Evolutionary conservation across 2,888 invertebrate species (phyloP).

Genomic region (Amphiduros pacificus): DNA sequence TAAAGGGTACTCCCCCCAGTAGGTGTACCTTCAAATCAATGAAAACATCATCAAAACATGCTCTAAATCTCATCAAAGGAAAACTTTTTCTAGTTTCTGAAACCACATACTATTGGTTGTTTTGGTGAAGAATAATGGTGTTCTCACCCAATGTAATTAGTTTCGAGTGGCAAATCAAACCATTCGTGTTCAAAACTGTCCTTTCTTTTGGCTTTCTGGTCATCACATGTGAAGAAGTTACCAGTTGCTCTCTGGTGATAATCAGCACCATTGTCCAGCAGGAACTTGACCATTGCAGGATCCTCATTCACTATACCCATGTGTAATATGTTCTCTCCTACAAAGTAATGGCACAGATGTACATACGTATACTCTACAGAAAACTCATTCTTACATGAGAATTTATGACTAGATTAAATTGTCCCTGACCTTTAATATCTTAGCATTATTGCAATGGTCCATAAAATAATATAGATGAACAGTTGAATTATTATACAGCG

Average conservation of each 20-base stretch:
- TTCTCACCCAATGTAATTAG: conserved; percentile 58
- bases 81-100: too few relatives aligned
- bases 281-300: conserved; percentile 93
- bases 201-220: conserved; percentile 86
- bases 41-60: not conserved
- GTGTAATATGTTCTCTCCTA: conserved; percentile 90
- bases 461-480: too few relatives aligned
- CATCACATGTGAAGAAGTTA: conserved; percentile 96
- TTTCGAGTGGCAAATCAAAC: conserved; percentile 76
- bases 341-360: too few relatives aligned
- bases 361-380: too few relatives aligned
- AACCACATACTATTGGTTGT: too few relatives aligned
- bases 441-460: too few relatives aligned
- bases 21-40: conserved; percentile 77
- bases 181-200: conserved; percentile 90
- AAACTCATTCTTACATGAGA: too few relatives aligned
- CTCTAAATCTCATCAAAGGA: too few relatives aligned
- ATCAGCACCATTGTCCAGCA: conserved; percentile 88
- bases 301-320: conserved; percentile 99
- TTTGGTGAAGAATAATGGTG: too few relatives aligned
- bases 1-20: conserved; percentile 98
- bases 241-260: conserved; percentile 89
- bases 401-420: too few relatives aligned
- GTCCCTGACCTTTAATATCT: too few relatives aligned
- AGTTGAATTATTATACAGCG: too few relatives aligned